phyloP scores from a whole-genome alignment of 2,113 vertebrate genomes.

The Marmota monax region DNA sequence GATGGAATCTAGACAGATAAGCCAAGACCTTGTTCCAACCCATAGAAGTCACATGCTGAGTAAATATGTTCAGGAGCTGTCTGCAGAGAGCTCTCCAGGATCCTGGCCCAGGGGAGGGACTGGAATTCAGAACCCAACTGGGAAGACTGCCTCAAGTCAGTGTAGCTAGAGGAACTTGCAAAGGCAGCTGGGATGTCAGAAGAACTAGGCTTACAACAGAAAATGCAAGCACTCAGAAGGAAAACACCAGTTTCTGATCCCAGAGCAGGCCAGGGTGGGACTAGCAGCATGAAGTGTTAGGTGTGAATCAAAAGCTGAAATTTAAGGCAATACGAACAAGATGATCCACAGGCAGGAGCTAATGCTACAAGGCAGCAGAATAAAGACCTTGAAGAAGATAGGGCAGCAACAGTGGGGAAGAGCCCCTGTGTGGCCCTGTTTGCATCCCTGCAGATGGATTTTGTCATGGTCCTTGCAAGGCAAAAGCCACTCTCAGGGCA shows the following conservation, averaged over 20 bases:
- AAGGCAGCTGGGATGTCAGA: background rate
- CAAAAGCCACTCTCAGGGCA: background rate
- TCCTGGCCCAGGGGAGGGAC: background rate
- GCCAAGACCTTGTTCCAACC: background rate
- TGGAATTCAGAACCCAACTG: background rate
- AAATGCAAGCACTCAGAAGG: background rate
- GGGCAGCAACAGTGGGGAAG: too few species aligned
- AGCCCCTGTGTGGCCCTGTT: too few species aligned
- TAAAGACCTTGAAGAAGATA: background rate
- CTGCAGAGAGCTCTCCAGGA: background rate
- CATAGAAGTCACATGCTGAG: background rate
- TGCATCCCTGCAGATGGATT: background rate
- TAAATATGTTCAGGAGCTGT: background rate
- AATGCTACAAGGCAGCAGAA: background rate
- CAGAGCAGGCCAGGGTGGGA: background rate
- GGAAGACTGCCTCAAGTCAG: background rate
- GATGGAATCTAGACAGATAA: background rate
- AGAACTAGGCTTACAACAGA: background rate
- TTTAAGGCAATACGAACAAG: background rate
- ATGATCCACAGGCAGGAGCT: background rate
- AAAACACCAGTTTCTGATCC: background rate
- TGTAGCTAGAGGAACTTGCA: background rate
- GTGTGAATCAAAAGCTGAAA: background rate
- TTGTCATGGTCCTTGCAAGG: background rate
- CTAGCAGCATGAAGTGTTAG: too few species aligned